phyloP scores from a whole-genome alignment of 2,113 vertebrate species.

The Oostethus manadensis region DNA sequence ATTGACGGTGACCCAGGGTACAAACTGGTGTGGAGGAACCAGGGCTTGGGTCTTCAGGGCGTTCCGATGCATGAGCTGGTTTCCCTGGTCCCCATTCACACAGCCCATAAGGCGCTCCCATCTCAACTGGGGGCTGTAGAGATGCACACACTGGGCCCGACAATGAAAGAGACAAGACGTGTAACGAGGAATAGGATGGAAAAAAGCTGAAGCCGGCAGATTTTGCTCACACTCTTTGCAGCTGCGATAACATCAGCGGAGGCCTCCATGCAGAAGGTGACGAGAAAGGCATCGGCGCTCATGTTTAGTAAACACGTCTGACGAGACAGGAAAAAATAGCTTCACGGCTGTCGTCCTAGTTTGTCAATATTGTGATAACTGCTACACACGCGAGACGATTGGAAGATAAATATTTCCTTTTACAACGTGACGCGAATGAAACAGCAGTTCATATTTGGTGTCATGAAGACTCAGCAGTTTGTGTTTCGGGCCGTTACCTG shows the following conservation, averaged over 20 bases:
- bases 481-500: constrained; percentile 72
- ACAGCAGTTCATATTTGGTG: not conserved
- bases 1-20: constrained; percentile 90
- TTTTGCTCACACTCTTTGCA: constrained; percentile 68
- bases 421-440: not conserved
- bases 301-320: constrained; percentile 81
- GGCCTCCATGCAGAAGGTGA: constrained; percentile 84
- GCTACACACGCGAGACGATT: not conserved
- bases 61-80: constrained; percentile 82
- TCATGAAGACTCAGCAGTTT: not conserved
- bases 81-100: constrained; percentile 71
- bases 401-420: not conserved
- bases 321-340: not conserved
- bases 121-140: constrained; percentile 50
- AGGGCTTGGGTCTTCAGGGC: constrained; percentile 74
- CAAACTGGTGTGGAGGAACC: constrained; percentile 78
- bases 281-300: constrained; percentile 14
- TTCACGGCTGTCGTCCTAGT: not conserved
- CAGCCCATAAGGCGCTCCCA: constrained; percentile 66
- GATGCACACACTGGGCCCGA: constrained; percentile 73
- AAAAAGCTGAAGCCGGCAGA: too few relatives aligned
- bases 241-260: constrained; percentile 64
- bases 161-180: not conserved
- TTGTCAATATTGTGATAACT: not conserved
- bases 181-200: too few relatives aligned